Evolutionary conservation across 2,888 invertebrate genomes (phyloP).

Genomic region (Orchesella flavescens): DNA sequence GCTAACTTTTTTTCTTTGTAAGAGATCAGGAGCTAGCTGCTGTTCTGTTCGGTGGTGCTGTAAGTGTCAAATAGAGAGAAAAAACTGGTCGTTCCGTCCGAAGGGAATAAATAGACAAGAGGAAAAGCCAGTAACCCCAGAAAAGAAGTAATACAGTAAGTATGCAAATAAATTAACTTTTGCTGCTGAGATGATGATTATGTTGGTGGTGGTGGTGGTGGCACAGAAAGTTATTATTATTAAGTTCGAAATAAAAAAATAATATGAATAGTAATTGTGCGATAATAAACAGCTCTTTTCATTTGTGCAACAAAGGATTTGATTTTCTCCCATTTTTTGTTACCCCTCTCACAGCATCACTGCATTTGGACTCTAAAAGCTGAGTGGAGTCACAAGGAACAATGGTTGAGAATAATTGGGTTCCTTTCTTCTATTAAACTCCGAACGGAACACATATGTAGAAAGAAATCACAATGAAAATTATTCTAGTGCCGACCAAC

Average conservation of each 20-base stretch:
- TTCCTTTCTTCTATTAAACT: constrained; percentile 22
- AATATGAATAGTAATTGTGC: constrained; percentile 40
- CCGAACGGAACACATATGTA: constrained; percentile 21
- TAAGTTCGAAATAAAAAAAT: constrained; percentile 16
- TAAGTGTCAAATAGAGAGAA: constrained; percentile 45
- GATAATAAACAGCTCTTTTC: constrained; percentile 44
- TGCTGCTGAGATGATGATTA: constrained; percentile 48
- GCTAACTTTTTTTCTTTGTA: constrained; percentile 41
- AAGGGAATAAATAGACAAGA: constrained; percentile 36
- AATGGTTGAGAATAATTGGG: constrained; percentile 35
- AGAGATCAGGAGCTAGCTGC: neutral
- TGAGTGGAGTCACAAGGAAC: neutral
- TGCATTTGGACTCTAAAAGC: no score
- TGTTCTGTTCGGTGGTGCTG: neutral
- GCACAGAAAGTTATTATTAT: constrained; percentile 37
- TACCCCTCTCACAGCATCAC: neutral
- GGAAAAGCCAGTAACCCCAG: constrained; percentile 56
- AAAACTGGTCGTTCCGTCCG: constrained; percentile 38
- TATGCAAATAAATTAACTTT: constrained; percentile 63
- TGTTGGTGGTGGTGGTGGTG: constrained; percentile 38
- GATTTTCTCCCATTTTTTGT: constrained; percentile 55
- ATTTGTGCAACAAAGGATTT: constrained; percentile 55
- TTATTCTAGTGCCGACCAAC: constrained; percentile 16
- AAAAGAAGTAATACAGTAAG: constrained; percentile 22
- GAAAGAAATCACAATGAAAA: constrained; percentile 40